Percentiles rank a stretch among this genome's conserved stretches.
phyloP scores from a whole-genome alignment of 2,113 vertebrate species.

The Halcyon senegalensis region DNA sequence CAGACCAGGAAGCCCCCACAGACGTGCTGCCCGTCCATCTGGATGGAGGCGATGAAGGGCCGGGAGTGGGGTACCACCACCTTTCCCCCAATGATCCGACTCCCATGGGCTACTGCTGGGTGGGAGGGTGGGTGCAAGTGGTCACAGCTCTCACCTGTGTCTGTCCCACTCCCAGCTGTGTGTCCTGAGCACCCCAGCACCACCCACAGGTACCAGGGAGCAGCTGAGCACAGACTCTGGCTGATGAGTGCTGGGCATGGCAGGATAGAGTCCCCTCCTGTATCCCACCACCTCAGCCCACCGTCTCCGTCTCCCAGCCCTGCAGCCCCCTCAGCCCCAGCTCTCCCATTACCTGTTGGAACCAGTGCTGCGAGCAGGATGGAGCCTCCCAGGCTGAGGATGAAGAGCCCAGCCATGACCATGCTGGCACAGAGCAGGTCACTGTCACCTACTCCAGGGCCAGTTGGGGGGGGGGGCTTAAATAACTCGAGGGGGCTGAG shows the following conservation, averaged over 20 bases:
- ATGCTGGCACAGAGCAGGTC: background rate
- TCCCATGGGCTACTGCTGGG: conserved; percentile 62
- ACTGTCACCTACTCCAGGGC: background rate
- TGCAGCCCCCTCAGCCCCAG: background rate
- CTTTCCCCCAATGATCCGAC: conserved; percentile 78
- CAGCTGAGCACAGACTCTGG: fast-evolving
- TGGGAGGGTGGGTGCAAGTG: background rate
- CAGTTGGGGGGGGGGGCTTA: background rate
- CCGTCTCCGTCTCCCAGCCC: background rate
- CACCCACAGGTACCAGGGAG: fast-evolving
- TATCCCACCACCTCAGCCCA: fast-evolving
- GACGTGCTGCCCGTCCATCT: conserved; percentile 23
- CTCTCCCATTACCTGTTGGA: background rate
- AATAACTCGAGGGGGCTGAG: background rate
- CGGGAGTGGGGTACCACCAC: conserved; percentile 75
- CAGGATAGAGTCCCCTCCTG: background rate
- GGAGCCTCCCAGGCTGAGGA: background rate
- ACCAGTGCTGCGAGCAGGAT: background rate
- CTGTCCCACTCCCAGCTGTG: background rate
- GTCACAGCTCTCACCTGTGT: fast-evolving
- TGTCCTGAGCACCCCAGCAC: background rate
- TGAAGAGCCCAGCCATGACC: background rate
- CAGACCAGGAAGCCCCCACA: conserved; percentile 74
- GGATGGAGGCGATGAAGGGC: conserved; percentile 83
- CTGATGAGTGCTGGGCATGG: background rate